Evolutionary conservation across 2,888 invertebrate genomes (phyloP).

Genomic region (Caenorhabditis sp.): DNA sequence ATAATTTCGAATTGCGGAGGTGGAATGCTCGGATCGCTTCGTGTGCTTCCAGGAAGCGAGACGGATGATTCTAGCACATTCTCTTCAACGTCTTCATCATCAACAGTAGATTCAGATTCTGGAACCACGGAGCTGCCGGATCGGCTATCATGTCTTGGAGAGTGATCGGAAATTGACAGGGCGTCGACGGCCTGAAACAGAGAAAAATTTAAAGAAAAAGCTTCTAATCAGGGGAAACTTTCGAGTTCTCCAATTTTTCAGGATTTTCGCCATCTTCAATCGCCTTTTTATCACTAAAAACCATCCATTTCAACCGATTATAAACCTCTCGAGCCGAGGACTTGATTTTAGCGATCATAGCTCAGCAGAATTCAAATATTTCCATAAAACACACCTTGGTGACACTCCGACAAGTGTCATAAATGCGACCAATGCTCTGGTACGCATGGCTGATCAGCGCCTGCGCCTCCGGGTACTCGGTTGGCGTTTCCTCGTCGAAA

Average conservation of each 20-base stretch:
- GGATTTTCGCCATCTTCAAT: not conserved
- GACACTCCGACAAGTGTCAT: conserved; percentile 39
- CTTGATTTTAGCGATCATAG: conserved; percentile 29
- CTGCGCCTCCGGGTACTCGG: conserved; percentile 27
- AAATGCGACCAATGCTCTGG: conserved; percentile 38
- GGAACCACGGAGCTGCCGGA: not conserved
- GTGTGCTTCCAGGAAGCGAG: conserved; percentile 16
- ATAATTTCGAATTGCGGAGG: not conserved
- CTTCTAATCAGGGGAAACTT: not conserved
- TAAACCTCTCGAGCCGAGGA: conserved; percentile 27
- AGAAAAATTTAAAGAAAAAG: not conserved
- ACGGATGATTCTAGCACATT: conserved; percentile 9
- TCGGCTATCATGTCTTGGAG: too few species aligned
- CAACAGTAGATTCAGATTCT: not conserved
- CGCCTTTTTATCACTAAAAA: conserved; percentile 1
- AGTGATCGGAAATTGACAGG: not conserved
- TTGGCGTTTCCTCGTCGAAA: conserved; percentile 15
- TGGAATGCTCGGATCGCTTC: not conserved
- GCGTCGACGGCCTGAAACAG: conserved; percentile 20
- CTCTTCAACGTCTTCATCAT: conserved; percentile 26
- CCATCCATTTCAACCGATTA: conserved; percentile 27
- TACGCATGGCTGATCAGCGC: conserved; percentile 57
- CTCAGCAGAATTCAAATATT: not conserved
- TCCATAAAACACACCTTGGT: conserved; percentile 24
- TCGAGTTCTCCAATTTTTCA: not conserved